Percentiles rank a stretch among this genome's conserved stretches.
Evolutionary conservation across 2,113 vertebrate genomes (phyloP).

Genomic region (Calidris pugnax): DNA sequence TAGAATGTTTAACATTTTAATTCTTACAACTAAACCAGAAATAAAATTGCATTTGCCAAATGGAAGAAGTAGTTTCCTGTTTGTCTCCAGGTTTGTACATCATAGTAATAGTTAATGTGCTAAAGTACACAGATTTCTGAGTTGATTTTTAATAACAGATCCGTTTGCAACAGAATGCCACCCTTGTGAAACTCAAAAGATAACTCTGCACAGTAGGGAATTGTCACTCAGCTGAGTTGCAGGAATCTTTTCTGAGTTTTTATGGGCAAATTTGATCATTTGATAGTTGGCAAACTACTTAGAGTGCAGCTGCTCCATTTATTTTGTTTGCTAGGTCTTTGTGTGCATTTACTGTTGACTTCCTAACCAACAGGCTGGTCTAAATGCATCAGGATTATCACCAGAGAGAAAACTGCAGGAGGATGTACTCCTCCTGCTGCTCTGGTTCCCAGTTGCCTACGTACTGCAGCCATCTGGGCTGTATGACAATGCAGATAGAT

Average conservation of each 20-base stretch:
- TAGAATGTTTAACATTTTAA: background rate
- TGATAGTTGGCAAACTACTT: background rate
- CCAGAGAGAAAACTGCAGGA: background rate
- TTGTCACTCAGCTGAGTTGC: background rate
- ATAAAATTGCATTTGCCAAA: conserved; percentile 61
- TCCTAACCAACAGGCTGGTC: background rate
- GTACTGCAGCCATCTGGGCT: conserved; percentile 32
- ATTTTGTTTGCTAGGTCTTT: background rate
- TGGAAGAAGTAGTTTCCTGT: background rate
- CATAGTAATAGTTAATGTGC: background rate
- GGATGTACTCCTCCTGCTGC: background rate
- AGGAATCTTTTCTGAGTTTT: background rate
- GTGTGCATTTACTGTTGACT: background rate
- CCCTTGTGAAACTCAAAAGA: background rate
- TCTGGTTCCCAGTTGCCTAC: conserved; percentile 10
- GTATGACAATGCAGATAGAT: background rate
- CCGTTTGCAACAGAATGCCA: background rate
- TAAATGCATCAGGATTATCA: background rate
- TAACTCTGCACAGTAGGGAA: background rate
- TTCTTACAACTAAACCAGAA: background rate
- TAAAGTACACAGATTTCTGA: background rate
- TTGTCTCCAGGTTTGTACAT: background rate
- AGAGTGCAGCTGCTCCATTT: background rate
- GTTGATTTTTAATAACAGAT: background rate
- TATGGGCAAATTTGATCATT: background rate